Base-by-base conservation (phyloP, 1,140 invertebrate genomes). In the Papilio polytes region DNA sequence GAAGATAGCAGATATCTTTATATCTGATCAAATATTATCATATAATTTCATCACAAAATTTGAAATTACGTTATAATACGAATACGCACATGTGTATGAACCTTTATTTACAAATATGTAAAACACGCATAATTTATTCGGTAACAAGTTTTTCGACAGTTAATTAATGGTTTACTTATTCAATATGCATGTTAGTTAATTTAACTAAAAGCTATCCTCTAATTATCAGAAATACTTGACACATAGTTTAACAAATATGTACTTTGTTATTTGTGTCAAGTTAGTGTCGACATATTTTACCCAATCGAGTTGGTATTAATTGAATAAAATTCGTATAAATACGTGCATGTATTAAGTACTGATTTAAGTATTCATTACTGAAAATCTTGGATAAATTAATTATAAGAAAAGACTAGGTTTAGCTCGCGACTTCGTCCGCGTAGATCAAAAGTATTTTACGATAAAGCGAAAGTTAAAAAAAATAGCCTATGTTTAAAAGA, bases 251-350 rank as follows among this genome's bases (percentile, higher is more conserved):
- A 51, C 73, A 51, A 26, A 74, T 74, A 74, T 13, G 73, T 48
- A 74, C 44, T 13, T 48, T 46, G 73, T 48, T 74, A 74, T 74
- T 74, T 51, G 51, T 74, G 73, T 51, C 73, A 74, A 46, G 44
- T 74, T 20, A 26, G 44, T 15, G 41, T 48, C 73, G 20, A 74
- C 41, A 51, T 74, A 74, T 51, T 48, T 74, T 20, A 51, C 44
- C 73, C 8, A 74, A 48, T 51, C 20, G n/a, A 74, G 73, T 46
- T 48, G 7, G 46, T 74, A 74, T 48, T 74, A 51, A 74, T 51
- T 74, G 73, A 74, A 74, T 74, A 46, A 22, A 46, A 74, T 48
- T 1, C 72, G 72, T 9, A 46, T 44, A 46, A 74, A 74, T 74
- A 74, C 18, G n/a, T 20, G 20, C n/a, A 63, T 63, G 59, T 63